phyloP scores from a whole-genome alignment of 2,888 invertebrate species.

The Calameuta idolon region DNA sequence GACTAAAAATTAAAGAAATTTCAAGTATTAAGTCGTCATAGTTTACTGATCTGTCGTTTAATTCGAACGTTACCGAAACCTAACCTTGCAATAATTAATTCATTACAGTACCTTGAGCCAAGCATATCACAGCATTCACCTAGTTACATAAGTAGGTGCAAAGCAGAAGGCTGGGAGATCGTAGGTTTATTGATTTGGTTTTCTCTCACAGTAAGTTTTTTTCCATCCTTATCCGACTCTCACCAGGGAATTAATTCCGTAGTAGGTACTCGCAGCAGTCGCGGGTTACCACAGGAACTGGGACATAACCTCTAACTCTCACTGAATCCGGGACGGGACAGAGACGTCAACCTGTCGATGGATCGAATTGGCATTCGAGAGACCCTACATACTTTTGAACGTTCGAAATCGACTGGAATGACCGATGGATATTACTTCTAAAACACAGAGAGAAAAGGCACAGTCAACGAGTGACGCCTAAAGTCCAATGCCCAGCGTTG shows the following conservation, averaged over 20 bases:
- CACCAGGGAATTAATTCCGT: constrained; percentile 8
- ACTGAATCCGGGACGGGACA: neutral
- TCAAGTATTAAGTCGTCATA: neutral
- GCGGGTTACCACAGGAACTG: constrained; percentile 31
- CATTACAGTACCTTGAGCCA: neutral
- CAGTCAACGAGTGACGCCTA: neutral
- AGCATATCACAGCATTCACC: constrained; percentile 28
- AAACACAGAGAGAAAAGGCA: neutral
- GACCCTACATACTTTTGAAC: neutral
- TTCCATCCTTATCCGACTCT: constrained; percentile 38
- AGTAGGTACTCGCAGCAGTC: neutral
- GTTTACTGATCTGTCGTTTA: neutral
- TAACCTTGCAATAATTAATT: neutral
- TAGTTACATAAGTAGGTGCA: constrained; percentile 48
- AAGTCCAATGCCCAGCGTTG: neutral
- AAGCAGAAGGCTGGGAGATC: constrained; percentile 43
- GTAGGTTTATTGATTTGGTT: constrained; percentile 60
- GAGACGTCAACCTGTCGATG: neutral
- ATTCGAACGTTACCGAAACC: neutral
- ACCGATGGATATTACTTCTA: neutral
- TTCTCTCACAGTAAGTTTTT: constrained; percentile 53
- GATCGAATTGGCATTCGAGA: neutral
- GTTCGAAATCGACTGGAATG: neutral
- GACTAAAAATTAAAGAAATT: neutral
- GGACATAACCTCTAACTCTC: constrained; percentile 37